Conservation (phyloP, 2,797 vertebrate species). For the Cryptoprocta ferox region DNA sequence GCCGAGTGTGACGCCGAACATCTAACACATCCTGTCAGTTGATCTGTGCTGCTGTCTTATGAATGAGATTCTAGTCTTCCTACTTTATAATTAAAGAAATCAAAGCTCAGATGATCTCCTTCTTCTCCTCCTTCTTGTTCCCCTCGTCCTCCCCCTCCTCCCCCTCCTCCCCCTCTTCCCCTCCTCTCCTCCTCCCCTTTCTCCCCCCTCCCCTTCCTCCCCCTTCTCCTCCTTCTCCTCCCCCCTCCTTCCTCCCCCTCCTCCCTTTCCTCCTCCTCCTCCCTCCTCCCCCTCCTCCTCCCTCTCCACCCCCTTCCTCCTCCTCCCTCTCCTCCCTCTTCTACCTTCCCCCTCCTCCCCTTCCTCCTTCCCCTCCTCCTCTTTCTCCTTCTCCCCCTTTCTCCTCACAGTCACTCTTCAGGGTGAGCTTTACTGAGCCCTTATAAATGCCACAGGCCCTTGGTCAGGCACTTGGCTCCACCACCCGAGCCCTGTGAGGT, state of each 20-base stretch:
- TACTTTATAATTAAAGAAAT: not conserved
- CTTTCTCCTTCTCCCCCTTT: not conserved
- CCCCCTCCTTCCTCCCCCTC: too few relatives aligned
- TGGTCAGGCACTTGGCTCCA: too few relatives aligned
- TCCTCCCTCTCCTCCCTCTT: too few relatives aligned
- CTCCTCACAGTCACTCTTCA: not conserved
- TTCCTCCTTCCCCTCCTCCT: not conserved
- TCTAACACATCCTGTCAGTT: rapidly evolving
- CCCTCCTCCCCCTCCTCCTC: not conserved
- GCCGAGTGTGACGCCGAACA: rapidly evolving
- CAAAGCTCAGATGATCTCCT: too few relatives aligned
- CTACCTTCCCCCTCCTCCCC: too few relatives aligned
- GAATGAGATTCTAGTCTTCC: not conserved
- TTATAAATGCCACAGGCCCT: rapidly evolving
- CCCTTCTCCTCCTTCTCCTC: too few relatives aligned
- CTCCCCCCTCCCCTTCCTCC: not conserved
- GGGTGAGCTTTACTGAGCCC: not conserved
- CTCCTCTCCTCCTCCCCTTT: not conserved
- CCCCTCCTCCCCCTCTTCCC: not conserved
- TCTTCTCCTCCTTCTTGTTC: not conserved
- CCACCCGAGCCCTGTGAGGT: not conserved
- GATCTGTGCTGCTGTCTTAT: not conserved
- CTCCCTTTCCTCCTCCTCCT: not conserved
- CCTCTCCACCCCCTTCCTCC: not conserved
- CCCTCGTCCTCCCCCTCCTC: not conserved